phyloP scores from a whole-genome alignment of 2,113 vertebrate genomes.

The Cynoglossus semilaevis region DNA sequence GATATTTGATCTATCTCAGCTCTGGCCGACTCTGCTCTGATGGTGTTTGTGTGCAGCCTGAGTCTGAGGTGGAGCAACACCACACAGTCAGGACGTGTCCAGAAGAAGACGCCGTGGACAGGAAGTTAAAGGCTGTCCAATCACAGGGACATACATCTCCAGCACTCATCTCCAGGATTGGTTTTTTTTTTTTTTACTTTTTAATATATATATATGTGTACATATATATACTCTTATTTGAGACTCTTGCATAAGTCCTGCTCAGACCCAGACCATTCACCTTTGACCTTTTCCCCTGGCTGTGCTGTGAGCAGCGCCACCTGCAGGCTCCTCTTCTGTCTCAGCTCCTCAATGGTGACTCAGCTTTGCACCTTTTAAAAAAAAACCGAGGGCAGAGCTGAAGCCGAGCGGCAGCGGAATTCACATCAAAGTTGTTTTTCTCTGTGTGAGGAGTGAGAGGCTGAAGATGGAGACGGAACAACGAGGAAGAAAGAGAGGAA shows the following conservation, averaged over 20 bases:
- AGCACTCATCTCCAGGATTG: not conserved
- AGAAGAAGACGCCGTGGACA: too few relatives aligned
- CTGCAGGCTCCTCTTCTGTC: constrained; percentile 20
- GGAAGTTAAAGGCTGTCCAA: too few relatives aligned
- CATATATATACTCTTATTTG: too few relatives aligned
- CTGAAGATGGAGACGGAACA: constrained; percentile 19
- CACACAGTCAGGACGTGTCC: too few relatives aligned
- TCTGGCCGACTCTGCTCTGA: too few relatives aligned
- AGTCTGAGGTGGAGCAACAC: too few relatives aligned
- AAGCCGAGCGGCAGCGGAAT: constrained; percentile 40
- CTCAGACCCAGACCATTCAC: not conserved
- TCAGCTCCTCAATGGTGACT: constrained; percentile 21
- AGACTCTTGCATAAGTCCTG: too few relatives aligned
- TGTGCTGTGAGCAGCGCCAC: constrained; percentile 10
- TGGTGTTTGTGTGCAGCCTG: too few relatives aligned
- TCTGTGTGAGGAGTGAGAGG: constrained; percentile 27
- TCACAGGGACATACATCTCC: too few relatives aligned
- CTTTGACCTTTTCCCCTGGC: not conserved
- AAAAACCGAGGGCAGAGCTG: constrained; percentile 54
- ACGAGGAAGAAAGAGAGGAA: constrained; percentile 10
- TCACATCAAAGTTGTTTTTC: constrained; percentile 14
- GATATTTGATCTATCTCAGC: constrained; percentile 24
- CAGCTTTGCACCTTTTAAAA: constrained; percentile 32
- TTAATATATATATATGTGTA: too few relatives aligned
- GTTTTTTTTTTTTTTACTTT: not conserved